Base-by-base conservation (phyloP, 1,140 invertebrate genomes). In the Cotesia vestalis region DNA sequence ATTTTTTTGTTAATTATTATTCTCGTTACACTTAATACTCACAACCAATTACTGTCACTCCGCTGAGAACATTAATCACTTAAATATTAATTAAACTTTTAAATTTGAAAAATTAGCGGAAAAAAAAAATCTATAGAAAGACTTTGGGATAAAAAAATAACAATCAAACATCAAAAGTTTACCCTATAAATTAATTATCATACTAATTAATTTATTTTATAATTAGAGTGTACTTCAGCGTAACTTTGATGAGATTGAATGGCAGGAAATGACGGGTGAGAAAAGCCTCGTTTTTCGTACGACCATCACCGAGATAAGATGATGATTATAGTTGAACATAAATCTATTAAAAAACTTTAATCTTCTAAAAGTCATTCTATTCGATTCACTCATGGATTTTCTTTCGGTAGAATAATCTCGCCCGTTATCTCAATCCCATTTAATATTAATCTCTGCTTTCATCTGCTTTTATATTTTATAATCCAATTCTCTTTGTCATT, bases 341-440 rank as follows among this genome's bases (percentile, higher is more conserved):
- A 79, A 81, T 80, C 73, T 79, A 80, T 79, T 79, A 46, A 2
- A 73, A 57, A 77, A 80, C 78, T 79, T 80, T 80, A 77, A 80
- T 80, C 74, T 74, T 78, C 73, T 71, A 5, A 78, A 79, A 80
- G 78, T 80, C 77, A 77, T 81, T 79, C 77, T 73, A 80, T 79
- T 79, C 77, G 75, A 80, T 79, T 80, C 74, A 75, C 76, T 80
- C 74, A 75, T 78, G 76, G 68, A 70, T 70, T 35, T 46, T 62
- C 57, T 59, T 17, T 59, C 11, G 46, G 38, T 35, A 61, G 27
- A 62, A 70, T 70, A 70, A 70, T 70, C 46, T 35, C 38, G 51
- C 27, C 27, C 27, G 27, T 27, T 69, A 61, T 46, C 46, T 46
- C 12, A 34, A 62, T 17, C 52, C 46, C 52, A 27, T 52, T 62